Percentiles rank a stretch among this genome's conserved stretches.
Evolutionary conservation across 2,888 invertebrate species (phyloP).

Genomic region (Hirtodrosophila confusa): DNA sequence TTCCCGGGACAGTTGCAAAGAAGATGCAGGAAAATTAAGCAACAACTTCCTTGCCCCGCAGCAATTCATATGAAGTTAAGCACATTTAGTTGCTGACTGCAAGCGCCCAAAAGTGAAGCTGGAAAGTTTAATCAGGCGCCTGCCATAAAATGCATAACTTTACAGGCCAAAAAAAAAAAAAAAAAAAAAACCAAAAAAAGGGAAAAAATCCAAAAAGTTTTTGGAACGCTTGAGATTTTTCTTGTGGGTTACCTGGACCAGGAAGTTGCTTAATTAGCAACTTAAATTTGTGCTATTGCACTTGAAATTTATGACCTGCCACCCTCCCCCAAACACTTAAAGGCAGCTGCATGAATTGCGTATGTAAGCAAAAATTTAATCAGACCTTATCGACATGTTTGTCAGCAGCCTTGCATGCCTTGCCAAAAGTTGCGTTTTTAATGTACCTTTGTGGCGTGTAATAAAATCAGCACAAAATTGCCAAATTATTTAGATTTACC

Average conservation of each 20-base stretch:
- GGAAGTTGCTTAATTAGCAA: constrained; percentile 45
- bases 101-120: constrained; percentile 44
- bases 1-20: constrained; percentile 7
- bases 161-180: constrained; percentile 12
- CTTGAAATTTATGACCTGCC: constrained; percentile 15
- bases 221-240: constrained; percentile 34
- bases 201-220: constrained; percentile 27
- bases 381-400: constrained; percentile 53
- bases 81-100: constrained; percentile 42
- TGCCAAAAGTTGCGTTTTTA: constrained; percentile 46
- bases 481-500: constrained; percentile 80
- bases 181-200: constrained; percentile 12
- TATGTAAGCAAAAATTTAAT: constrained; percentile 46
- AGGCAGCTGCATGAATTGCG: constrained; percentile 18
- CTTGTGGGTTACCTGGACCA: constrained; percentile 17
- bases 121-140: constrained; percentile 70
- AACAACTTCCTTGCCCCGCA: constrained; percentile 22
- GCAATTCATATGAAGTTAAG: constrained; percentile 60
- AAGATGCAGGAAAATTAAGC: constrained; percentile 34
- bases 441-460: constrained; percentile 70
- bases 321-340: not conserved
- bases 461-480: constrained; percentile 80
- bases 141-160: constrained; percentile 66
- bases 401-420: constrained; percentile 6
- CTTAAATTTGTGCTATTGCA: constrained; percentile 22